Base-by-base conservation (phyloP, 2,888 invertebrate genomes). In the Uropetala carovei region DNA sequence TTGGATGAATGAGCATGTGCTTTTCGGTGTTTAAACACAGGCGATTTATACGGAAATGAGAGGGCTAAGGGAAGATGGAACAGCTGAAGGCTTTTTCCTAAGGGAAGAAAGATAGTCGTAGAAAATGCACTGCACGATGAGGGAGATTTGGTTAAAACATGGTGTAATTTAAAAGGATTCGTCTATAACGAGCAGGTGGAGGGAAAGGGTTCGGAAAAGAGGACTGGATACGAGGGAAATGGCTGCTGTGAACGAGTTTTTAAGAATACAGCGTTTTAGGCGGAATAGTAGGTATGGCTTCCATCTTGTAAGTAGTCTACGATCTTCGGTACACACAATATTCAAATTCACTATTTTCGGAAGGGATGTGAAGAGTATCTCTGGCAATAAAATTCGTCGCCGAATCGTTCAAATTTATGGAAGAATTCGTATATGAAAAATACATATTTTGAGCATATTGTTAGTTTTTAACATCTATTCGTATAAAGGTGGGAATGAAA, bases 1-100 rank as follows among this genome's bases (percentile, higher is more conserved):
- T 56, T 18, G 18, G 11, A n/a, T 57, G 58, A 58, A 85, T 57
- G 85, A n/a, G 58, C 18, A 27, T n/a, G 75, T 58, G 57, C 57
- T 85, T 85, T 85, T 85, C 57, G 85, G 85, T 57, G 56, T n/a
- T 85, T 58, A 85, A 85, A 57, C 58, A 13, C 9, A 58, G 58
- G n/a, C 58, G 85, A 85, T 85, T 85, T 85, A 85, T 85, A 14
- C 58, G 58, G 18, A 58, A 22, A 85, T n/a, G 56, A 58, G 58
- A 57, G 56, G 58, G 22, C 57, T 22, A 22, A 4, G 58, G 22
- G 58, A 85, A 57, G 57, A 18, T n/a, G 22, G 57, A 57, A 16
- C 85, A 85, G 85, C n/a, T 57, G 58, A 56, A 85, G 57, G 22
- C 58, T 5, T 27, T 27, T 75, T 75, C 27, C 27, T 18, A 22